Evolutionary conservation across 2,797 vertebrate genomes (phyloP).

Genomic region (Philypnodon macrostomus): DNA sequence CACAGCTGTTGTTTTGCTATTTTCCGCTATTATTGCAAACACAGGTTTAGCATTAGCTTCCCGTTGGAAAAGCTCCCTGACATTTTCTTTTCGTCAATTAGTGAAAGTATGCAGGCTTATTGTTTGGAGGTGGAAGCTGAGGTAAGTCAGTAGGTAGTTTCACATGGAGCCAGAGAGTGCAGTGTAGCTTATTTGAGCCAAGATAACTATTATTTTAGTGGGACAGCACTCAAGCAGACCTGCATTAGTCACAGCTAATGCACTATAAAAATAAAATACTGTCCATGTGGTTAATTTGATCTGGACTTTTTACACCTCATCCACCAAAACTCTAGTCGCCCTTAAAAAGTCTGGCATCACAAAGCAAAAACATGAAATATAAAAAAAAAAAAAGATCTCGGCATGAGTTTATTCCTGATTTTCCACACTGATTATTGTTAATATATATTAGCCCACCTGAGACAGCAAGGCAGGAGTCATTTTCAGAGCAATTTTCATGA

Average conservation of each 20-base stretch:
- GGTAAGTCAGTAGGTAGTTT: conserved; percentile 34
- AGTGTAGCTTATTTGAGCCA: conserved; percentile 46
- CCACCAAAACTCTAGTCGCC: conserved; percentile 51
- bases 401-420: conserved; percentile 62
- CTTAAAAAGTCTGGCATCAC: conserved; percentile 48
- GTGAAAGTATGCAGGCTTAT: conserved; percentile 15
- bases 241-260: conserved; percentile 70
- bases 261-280: conserved; percentile 66
- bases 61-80: background rate
- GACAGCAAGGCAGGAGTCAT: conserved; percentile 64
- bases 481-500: conserved; percentile 71
- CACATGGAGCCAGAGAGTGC: conserved; percentile 42
- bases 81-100: conserved; percentile 24
- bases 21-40: conserved; percentile 43
- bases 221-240: conserved; percentile 55
- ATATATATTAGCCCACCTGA: conserved; percentile 65
- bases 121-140: conserved; percentile 10
- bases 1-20: conserved; percentile 52
- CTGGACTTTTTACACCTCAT: conserved; percentile 65
- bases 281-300: conserved; percentile 71
- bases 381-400: conserved; percentile 53
- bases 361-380: conserved; percentile 29
- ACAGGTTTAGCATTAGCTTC: conserved; percentile 17
- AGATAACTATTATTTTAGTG: conserved; percentile 69
- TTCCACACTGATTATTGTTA: conserved; percentile 70